These are phyloP conservation scores for Bambusicola thoracicus DNA, from an alignment of 2,113 vertebrate species.

Conservation along the genomic window DNA sequence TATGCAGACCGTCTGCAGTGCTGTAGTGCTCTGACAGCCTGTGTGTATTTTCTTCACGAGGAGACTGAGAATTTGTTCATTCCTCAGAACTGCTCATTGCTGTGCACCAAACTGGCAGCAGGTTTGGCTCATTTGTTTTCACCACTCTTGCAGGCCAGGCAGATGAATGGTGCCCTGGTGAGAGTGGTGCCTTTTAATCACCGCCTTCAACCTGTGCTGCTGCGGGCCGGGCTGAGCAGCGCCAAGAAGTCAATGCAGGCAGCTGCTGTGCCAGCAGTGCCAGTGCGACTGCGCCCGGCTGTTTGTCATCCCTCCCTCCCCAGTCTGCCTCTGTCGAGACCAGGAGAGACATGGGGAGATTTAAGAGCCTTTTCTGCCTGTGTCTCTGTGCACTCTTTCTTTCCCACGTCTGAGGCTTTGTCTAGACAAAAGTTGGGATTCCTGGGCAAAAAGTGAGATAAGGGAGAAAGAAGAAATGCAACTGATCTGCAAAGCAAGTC, in stretches of 20 bases:
- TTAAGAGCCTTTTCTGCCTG: neutral
- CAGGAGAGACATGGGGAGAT: neutral
- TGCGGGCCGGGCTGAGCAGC: neutral
- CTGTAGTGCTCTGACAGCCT: conserved; percentile 42
- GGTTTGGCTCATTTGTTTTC: neutral
- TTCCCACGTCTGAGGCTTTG: neutral
- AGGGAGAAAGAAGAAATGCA: neutral
- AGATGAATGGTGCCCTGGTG: neutral
- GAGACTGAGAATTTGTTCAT: neutral
- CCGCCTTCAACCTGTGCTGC: neutral
- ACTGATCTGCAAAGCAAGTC: neutral
- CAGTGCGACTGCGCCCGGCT: neutral
- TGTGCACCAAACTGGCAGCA: neutral
- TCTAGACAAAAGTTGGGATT: neutral
- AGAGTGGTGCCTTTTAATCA: neutral
- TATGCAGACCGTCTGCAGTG: conserved; percentile 37
- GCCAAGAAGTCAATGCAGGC: neutral
- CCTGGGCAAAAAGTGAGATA: neutral
- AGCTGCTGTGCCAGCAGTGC: neutral
- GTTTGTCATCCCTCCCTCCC: neutral
- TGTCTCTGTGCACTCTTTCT: neutral
- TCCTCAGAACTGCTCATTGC: conserved; percentile 32
- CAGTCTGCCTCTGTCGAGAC: neutral
- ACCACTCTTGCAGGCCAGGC: neutral
- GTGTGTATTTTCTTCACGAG: neutral